These are phyloP conservation scores for Channa argus DNA, from an alignment of 2,113 vertebrate genomes.

Conservation along the genomic window DNA sequence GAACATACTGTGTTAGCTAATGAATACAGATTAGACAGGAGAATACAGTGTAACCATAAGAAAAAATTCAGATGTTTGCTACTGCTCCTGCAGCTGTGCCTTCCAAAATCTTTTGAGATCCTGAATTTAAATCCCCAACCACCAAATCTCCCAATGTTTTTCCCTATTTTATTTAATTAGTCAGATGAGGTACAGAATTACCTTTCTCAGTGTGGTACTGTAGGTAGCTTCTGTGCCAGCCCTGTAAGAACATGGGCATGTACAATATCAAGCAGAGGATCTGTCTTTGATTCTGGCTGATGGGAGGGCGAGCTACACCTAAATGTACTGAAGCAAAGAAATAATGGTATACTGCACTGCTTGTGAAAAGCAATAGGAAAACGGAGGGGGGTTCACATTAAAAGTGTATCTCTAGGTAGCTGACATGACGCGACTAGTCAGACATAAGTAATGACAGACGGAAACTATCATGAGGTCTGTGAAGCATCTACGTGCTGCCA, in stretches of 20 bases:
- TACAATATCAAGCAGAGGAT: slow-evolving; percentile 87
- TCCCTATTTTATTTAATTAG: slow-evolving; percentile 60
- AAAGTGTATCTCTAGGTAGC: slow-evolving; percentile 94
- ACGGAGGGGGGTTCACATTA: slow-evolving; percentile 88
- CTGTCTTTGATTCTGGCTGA: slow-evolving; percentile 93
- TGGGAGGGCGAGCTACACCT: slow-evolving; percentile 94
- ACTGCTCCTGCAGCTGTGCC: slow-evolving; percentile 29
- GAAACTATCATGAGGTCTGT: slow-evolving; percentile 99
- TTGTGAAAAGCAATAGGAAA: slow-evolving; percentile 87
- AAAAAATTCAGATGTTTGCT: slow-evolving; percentile 47
- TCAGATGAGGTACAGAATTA: slow-evolving; percentile 69
- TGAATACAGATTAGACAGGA: slow-evolving; percentile 38
- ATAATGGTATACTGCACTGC: slow-evolving; percentile 91
- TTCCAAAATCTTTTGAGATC: slow-evolving; percentile 47
- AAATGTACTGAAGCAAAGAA: slow-evolving; percentile 98
- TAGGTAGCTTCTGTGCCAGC: slow-evolving; percentile 74
- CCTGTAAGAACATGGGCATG: slow-evolving; percentile 85
- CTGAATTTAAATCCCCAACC: slow-evolving; percentile 58
- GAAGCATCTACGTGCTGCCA: slow-evolving; percentile 96
- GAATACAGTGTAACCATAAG: slow-evolving; percentile 29
- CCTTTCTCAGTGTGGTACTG: slow-evolving; percentile 39
- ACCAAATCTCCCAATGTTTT: slow-evolving; percentile 33
- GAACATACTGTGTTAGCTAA: slow-evolving; percentile 20
- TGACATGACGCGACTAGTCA: slow-evolving; percentile 99
- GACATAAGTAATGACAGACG: slow-evolving; percentile 99